These are phyloP conservation scores for Agrochola circellaris DNA, from an alignment of 2,888 invertebrate species.

Conservation along the genomic window DNA sequence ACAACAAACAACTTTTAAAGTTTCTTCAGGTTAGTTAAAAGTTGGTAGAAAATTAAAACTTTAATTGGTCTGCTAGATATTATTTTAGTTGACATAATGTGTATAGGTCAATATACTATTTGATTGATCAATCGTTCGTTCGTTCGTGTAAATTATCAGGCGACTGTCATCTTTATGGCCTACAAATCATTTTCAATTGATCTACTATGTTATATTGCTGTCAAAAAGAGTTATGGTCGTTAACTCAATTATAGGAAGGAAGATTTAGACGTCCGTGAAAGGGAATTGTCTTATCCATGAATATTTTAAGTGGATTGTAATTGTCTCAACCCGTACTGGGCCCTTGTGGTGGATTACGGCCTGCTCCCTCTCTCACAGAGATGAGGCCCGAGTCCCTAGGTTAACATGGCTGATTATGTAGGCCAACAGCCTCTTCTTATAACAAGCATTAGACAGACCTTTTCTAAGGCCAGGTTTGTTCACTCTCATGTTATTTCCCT, in stretches of 20 bases:
- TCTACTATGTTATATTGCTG: slow-evolving; percentile 36
- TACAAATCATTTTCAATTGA: slow-evolving; percentile 61
- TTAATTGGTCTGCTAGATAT: slow-evolving; percentile 45
- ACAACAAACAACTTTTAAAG: slow-evolving; percentile 53
- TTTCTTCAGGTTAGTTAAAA: slow-evolving; percentile 68
- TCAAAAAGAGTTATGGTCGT: slow-evolving; percentile 40
- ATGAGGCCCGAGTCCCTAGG: no score
- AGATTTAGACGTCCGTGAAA: slow-evolving; percentile 19
- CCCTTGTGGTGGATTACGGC: background rate
- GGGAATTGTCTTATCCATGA: background rate
- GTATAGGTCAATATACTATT: slow-evolving; percentile 9
- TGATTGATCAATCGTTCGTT: slow-evolving; percentile 51
- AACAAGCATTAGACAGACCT: background rate
- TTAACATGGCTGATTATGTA: background rate
- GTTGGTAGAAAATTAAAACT: slow-evolving; percentile 59
- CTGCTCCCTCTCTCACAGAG: background rate
- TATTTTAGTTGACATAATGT: slow-evolving; percentile 31
- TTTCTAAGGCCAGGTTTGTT: background rate
- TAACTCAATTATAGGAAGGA: slow-evolving; percentile 26
- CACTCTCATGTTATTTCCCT: no score
- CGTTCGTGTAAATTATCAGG: slow-evolving; percentile 45
- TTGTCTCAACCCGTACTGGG: background rate
- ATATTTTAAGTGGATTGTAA: slow-evolving; percentile 10
- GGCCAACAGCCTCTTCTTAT: background rate
- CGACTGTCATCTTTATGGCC: slow-evolving; percentile 46